Conservation (phyloP, 2,888 invertebrate species). For the Isotomurus palustris region DNA sequence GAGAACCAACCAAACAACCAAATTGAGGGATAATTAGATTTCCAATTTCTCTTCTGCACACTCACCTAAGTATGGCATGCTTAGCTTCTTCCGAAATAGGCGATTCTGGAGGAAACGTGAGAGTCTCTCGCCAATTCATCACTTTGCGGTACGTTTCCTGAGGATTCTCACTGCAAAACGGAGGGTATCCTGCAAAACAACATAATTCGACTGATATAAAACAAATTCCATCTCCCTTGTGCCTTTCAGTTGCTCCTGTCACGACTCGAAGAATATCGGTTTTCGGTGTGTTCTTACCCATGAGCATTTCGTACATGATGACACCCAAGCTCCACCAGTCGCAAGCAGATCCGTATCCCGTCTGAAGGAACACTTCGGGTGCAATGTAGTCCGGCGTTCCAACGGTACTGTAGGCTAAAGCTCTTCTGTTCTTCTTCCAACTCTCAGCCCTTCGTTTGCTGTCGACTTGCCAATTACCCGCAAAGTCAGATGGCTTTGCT, state of each 20-base stretch:
- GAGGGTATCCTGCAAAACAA: conserved; percentile 74
- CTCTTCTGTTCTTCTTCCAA: conserved; percentile 97
- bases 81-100: conserved; percentile 97
- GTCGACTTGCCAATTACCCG: conserved; percentile 76
- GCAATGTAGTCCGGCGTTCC: conserved; percentile 99
- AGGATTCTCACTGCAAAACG: conserved; percentile 98
- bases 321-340: conserved; percentile 99
- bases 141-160: conserved; percentile 96
- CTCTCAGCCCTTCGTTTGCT: conserved; percentile 97
- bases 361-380: conserved; percentile 96
- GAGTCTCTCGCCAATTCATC: conserved; percentile 98
- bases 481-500: conserved; percentile 74
- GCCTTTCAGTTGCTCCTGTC: neutral
- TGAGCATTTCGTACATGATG: conserved; percentile 99
- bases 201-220: no score
- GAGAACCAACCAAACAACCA: conserved; percentile 3
- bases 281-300: conserved; percentile 60
- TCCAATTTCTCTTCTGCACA: neutral
- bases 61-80: conserved; percentile 72
- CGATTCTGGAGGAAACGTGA: conserved; percentile 97
- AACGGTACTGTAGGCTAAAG: conserved; percentile 87
- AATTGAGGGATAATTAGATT: no score
- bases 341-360: conserved; percentile 95
- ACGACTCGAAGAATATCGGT: no score
- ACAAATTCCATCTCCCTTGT: no score